Evolutionary conservation across 2,888 invertebrate genomes (phyloP).

Genomic region (Alloscopus bannaensis): DNA sequence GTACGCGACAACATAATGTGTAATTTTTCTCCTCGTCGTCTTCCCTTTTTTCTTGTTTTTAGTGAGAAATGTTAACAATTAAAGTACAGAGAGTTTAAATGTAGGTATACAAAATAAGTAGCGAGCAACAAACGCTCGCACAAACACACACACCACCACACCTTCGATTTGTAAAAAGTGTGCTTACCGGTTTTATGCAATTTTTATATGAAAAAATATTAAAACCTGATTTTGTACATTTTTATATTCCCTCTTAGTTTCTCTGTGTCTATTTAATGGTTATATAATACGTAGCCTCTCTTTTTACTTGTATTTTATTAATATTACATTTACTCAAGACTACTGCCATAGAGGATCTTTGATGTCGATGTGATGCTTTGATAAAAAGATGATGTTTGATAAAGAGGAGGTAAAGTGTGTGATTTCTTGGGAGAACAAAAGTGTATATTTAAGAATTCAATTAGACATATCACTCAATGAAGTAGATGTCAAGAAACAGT

Average conservation of each 20-base stretch:
- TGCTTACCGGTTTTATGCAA: slow-evolving; percentile 62
- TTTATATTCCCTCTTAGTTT: not conserved
- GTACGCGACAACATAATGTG: slow-evolving; percentile 60
- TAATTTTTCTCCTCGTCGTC: slow-evolving; percentile 46
- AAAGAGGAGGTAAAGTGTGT: too few relatives aligned
- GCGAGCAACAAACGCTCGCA: not conserved
- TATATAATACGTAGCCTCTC: too few relatives aligned
- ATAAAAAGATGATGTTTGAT: not conserved
- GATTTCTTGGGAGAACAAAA: not conserved
- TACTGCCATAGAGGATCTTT: too few relatives aligned
- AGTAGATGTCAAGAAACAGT: slow-evolving; percentile 5
- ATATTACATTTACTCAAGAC: not conserved
- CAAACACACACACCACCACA: slow-evolving; percentile 14
- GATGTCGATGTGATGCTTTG: not conserved
- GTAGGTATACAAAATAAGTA: slow-evolving; percentile 38
- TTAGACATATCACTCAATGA: not conserved
- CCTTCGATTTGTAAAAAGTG: slow-evolving; percentile 46
- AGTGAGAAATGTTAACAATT: too few relatives aligned
- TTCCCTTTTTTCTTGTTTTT: too few relatives aligned
- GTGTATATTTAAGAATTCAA: slow-evolving; percentile 15
- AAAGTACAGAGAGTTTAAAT: slow-evolving; percentile 19
- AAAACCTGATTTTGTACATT: slow-evolving; percentile 43
- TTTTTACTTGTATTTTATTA: not conserved
- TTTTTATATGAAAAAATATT: slow-evolving; percentile 27
- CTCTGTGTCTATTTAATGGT: too few relatives aligned